A percentile compares a stretch with the other conserved stretches of the same genome.
Conservation (phyloP, 2,888 invertebrate species). For the Epistrophe grossulariae region DNA sequence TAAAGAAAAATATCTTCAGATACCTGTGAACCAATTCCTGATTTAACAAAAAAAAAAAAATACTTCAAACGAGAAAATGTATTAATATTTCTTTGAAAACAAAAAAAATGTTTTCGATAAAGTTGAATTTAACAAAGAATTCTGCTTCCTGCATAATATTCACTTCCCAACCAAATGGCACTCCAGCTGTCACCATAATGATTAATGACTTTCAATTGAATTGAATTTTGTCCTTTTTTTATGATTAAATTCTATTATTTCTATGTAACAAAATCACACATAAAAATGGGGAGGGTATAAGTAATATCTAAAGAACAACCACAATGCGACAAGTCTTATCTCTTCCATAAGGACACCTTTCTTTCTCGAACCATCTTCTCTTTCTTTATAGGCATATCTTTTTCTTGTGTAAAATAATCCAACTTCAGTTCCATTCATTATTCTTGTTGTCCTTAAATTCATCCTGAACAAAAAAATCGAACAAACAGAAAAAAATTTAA, state of each 20-base stretch:
- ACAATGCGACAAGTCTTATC: slow-evolving; percentile 57
- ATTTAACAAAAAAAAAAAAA: too few relatives aligned
- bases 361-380: slow-evolving; percentile 23
- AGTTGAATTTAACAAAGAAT: not conserved
- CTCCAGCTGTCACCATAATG: slow-evolving; percentile 69
- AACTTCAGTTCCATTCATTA: slow-evolving; percentile 61
- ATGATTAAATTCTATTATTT: slow-evolving; percentile 62
- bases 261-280: slow-evolving; percentile 29
- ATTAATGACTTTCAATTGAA: slow-evolving; percentile 74
- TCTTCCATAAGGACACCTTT: slow-evolving; percentile 63
- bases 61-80: too few relatives aligned
- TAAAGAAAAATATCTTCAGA: too few relatives aligned
- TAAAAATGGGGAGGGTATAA: slow-evolving; percentile 40
- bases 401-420: slow-evolving; percentile 49
- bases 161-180: slow-evolving; percentile 50
- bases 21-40: too few relatives aligned
- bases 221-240: slow-evolving; percentile 24
- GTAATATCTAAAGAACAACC: slow-evolving; percentile 26
- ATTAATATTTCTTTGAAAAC: too few relatives aligned
- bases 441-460: slow-evolving; percentile 38
- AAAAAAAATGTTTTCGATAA: too few relatives aligned
- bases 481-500: slow-evolving; percentile 62
- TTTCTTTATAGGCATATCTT: not conserved
- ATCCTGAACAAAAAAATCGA: slow-evolving; percentile 41
- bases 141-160: not conserved